Evolutionary conservation across 35 echinoderm and acorn worm genomes (phyloP).

Genomic region (Heliocidaris erythrogramma): DNA sequence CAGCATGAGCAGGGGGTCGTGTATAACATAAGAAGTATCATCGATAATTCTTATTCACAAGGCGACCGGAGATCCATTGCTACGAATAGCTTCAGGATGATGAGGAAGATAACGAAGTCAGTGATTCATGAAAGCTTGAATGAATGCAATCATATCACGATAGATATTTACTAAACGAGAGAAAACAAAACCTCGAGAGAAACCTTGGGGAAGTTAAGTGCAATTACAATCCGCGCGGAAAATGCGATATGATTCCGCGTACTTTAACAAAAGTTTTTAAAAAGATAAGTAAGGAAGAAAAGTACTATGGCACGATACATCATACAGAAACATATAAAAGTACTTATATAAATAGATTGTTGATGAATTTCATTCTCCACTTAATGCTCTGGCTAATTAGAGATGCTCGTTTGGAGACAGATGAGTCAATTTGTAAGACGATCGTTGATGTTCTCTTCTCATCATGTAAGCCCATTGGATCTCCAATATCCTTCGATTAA

Average conservation of each 20-base stretch:
- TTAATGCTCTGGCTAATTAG: not conserved
- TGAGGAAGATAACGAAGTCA: not conserved
- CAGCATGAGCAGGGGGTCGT: not conserved
- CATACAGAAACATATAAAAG: too few species aligned
- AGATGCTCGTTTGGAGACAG: too few species aligned
- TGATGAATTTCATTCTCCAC: not conserved
- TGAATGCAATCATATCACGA: not conserved
- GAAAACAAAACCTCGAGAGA: not conserved
- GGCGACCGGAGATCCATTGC: not conserved
- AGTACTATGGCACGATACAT: not conserved
- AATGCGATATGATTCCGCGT: not conserved
- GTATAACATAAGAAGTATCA: slow-evolving; percentile 1
- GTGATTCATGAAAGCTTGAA: not conserved
- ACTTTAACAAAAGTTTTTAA: too few species aligned
- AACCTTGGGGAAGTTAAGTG: not conserved
- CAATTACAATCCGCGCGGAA: not conserved
- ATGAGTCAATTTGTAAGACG: too few species aligned
- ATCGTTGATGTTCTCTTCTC: too few species aligned
- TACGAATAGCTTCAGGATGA: not conserved
- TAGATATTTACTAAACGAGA: not conserved
- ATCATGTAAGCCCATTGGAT: too few species aligned
- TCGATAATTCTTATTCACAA: slow-evolving; percentile 1
- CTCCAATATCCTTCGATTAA: too few species aligned
- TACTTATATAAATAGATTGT: not conserved
- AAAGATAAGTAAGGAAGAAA: not conserved